Evolutionary conservation across 2,113 vertebrate species (phyloP).

Genomic region (Bubalus kerabau): DNA sequence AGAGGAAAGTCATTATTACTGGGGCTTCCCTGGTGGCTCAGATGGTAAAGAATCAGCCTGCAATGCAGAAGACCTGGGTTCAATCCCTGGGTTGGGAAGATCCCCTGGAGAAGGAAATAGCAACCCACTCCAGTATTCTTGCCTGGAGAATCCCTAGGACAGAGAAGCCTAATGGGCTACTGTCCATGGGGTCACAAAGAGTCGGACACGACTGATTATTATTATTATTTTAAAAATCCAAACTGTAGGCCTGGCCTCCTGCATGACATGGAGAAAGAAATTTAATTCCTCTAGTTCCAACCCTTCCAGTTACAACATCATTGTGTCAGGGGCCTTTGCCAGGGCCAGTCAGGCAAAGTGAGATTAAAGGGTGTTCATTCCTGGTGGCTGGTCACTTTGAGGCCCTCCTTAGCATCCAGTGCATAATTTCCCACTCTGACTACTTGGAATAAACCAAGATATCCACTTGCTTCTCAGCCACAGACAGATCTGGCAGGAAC

Average conservation of each 20-base stretch:
- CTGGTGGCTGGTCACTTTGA: background rate
- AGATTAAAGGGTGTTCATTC: background rate
- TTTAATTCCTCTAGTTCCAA: background rate
- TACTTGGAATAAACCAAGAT: background rate
- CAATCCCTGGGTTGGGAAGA: background rate
- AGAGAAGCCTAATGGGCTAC: background rate
- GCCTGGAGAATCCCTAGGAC: background rate
- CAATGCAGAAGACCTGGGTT: background rate
- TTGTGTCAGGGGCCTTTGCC: background rate
- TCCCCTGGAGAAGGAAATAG: background rate
- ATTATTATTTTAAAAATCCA: background rate
- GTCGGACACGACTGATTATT: background rate
- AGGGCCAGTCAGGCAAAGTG: background rate
- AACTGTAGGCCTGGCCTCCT: background rate
- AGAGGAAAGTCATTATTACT: background rate
- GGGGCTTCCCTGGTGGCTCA: background rate
- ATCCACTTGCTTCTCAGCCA: background rate
- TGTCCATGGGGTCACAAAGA: background rate
- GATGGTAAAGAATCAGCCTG: background rate
- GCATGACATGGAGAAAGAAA: background rate
- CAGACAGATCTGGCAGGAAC: constrained; percentile 65
- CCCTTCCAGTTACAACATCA: background rate
- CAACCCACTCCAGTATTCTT: background rate
- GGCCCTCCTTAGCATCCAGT: background rate
- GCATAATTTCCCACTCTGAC: background rate